Conservation (phyloP, 2,113 vertebrate genomes). For the Otis tarda region DNA sequence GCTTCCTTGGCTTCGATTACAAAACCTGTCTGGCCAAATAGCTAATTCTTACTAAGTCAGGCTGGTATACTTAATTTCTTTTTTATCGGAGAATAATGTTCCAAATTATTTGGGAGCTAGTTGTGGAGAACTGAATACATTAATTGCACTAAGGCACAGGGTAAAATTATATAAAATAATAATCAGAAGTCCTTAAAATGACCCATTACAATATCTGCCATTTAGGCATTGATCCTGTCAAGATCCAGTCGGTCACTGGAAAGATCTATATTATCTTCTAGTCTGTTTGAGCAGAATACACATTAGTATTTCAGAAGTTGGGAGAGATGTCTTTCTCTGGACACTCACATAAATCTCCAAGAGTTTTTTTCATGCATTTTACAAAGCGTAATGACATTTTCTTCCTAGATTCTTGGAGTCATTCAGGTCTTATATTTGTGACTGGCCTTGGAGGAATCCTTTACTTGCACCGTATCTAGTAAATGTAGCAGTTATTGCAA, state of each 20-base stretch:
- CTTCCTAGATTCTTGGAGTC: background rate
- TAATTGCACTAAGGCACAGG: background rate
- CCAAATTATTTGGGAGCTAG: background rate
- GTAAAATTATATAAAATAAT: background rate
- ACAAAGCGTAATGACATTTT: background rate
- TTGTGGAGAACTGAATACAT: background rate
- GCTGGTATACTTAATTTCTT: background rate
- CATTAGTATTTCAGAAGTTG: background rate
- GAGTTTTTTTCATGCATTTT: background rate
- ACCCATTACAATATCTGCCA: background rate
- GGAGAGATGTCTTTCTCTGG: background rate
- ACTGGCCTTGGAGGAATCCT: background rate
- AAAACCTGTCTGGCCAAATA: background rate
- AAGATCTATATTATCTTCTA: background rate
- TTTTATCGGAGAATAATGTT: background rate
- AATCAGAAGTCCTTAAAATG: background rate
- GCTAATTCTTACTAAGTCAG: background rate
- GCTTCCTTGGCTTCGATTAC: background rate
- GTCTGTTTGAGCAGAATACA: background rate
- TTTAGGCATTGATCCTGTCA: background rate
- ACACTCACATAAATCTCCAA: background rate
- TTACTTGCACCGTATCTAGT: background rate
- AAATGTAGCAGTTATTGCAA: background rate
- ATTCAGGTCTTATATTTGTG: background rate
- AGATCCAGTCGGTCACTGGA: background rate